These are phyloP conservation scores for Onychostoma macrolepis DNA, from an alignment of 2,113 vertebrate genomes.

Conservation along the genomic window DNA sequence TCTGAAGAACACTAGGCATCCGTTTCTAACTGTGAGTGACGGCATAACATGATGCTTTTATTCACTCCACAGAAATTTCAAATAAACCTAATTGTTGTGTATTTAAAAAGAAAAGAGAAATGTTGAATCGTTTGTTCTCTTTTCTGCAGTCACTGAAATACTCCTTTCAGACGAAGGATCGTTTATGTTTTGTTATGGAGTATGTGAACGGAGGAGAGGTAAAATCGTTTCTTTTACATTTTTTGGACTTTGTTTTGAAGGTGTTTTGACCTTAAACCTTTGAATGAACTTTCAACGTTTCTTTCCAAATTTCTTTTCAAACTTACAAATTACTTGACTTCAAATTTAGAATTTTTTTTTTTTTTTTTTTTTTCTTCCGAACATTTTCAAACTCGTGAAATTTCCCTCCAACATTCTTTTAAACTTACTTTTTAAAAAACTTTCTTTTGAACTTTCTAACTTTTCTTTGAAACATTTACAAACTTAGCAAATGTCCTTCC, in stretches of 20 bases:
- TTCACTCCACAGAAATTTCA: background rate
- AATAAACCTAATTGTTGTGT: background rate
- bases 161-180: conserved; percentile 98
- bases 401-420: background rate
- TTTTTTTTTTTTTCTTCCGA: too few species aligned
- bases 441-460: background rate
- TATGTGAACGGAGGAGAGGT: conserved; percentile 98
- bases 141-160: conserved; percentile 92
- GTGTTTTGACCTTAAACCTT: background rate
- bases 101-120: background rate
- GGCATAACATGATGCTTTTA: background rate
- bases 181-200: conserved; percentile 98
- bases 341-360: too few species aligned
- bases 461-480: too few species aligned
- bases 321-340: too few species aligned
- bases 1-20: conserved; percentile 94
- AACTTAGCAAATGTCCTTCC: too few species aligned
- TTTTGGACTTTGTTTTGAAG: background rate
- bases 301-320: background rate
- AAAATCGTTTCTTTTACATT: conserved; percentile 49
- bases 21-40: conserved; percentile 93
- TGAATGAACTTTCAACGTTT: background rate
- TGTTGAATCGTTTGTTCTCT: conserved; percentile 65
- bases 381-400: background rate
- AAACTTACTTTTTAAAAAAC: too few species aligned